These are phyloP conservation scores for Lasioglossum vierecki DNA, from an alignment of 2,888 invertebrate species.

Conservation along the genomic window DNA sequence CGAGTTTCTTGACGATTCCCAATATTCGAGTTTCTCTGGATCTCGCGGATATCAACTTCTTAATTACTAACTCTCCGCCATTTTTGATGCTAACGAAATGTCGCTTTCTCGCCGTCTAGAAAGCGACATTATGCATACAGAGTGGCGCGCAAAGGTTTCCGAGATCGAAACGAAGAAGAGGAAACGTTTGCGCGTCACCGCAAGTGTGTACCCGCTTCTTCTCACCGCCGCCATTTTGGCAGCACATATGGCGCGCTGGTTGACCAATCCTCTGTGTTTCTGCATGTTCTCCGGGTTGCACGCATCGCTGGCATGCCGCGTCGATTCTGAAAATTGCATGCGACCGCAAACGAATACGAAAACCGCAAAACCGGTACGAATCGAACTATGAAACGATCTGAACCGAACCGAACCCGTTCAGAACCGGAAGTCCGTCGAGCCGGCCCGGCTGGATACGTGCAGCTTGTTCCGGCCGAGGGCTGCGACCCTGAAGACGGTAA, in stretches of 20 bases:
- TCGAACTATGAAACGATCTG: neutral
- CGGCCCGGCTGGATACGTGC: conserved; percentile 69
- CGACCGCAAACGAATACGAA: conserved; percentile 39
- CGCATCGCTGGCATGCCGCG: conserved; percentile 51
- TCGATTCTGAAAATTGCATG: conserved; percentile 67
- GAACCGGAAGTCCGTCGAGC: conserved; percentile 72
- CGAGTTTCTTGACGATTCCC: too few species aligned
- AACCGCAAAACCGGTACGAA: neutral
- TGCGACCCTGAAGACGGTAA: conserved; percentile 79
- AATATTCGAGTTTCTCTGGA: neutral
- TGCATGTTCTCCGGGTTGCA: conserved; percentile 58
- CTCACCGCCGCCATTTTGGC: neutral
- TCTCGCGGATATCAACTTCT: neutral
- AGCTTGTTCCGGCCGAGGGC: conserved; percentile 65
- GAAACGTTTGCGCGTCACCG: neutral
- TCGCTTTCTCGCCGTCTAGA: neutral
- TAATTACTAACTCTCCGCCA: neutral
- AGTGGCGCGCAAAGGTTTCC: neutral
- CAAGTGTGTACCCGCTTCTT: neutral
- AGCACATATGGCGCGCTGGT: conserved; percentile 4
- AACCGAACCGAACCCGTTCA: conserved; percentile 34
- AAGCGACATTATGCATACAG: neutral
- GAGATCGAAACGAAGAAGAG: neutral
- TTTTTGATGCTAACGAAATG: neutral
- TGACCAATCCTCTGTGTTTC: conserved; percentile 56